phyloP scores from a whole-genome alignment of 2,113 vertebrate genomes.

The Loxodonta africana region DNA sequence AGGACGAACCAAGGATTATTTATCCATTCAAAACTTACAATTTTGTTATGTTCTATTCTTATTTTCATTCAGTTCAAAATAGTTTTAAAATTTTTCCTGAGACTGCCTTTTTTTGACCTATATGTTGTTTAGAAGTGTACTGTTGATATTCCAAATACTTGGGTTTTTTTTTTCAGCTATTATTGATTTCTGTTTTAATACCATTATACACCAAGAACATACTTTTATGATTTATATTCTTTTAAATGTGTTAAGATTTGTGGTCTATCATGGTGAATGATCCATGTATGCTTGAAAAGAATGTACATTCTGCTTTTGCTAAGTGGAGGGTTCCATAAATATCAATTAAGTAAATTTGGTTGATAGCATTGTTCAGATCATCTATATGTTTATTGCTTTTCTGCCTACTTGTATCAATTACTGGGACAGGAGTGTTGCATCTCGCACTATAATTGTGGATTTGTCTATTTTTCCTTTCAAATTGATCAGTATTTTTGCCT shows the following conservation, averaged over 20 bases:
- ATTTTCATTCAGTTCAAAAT: slow-evolving; percentile 20
- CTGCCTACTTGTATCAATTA: slow-evolving; percentile 6
- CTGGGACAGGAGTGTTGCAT: background rate
- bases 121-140: background rate
- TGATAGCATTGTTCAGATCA: background rate
- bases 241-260: slow-evolving; percentile 8
- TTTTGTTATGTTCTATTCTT: background rate
- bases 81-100: background rate
- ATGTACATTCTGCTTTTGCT: background rate
- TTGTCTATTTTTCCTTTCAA: slow-evolving; percentile 22
- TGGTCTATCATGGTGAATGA: background rate
- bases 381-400: background rate
- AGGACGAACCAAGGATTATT: background rate
- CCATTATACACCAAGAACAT: background rate
- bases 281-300: background rate
- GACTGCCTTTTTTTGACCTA: background rate
- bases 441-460: background rate
- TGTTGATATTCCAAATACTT: background rate
- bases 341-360: background rate
- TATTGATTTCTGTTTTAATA: background rate
- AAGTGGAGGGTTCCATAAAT: background rate
- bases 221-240: slow-evolving; percentile 10
- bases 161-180: too few relatives aligned
- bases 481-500: slow-evolving; percentile 24
- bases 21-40: background rate